These are phyloP conservation scores for Gymnorhina tibicen DNA, from an alignment of 2,113 vertebrate species.

Conservation along the genomic window DNA sequence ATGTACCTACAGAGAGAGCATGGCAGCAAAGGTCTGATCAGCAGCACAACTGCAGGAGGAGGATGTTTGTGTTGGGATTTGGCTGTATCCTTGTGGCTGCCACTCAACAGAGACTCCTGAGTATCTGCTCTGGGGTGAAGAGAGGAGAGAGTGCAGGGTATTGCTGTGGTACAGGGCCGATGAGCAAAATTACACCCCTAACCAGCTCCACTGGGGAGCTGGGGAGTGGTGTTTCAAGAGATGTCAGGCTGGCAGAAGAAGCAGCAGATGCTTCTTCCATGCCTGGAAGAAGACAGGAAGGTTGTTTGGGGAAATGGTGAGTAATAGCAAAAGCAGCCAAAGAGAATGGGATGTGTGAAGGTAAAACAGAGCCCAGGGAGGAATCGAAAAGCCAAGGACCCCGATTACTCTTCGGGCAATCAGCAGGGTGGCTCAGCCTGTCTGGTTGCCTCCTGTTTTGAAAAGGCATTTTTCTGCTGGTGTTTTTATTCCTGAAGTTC, in stretches of 20 bases:
- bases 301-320: neutral
- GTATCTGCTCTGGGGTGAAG: neutral
- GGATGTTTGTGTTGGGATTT: neutral
- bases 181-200: neutral
- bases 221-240: neutral
- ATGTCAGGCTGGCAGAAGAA: neutral
- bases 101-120: neutral
- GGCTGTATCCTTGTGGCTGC: neutral
- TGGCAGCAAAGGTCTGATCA: neutral
- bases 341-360: neutral
- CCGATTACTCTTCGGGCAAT: neutral
- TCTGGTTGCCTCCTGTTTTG: neutral
- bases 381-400: neutral
- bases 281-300: neutral
- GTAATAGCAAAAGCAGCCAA: neutral
- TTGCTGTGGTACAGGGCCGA: accelerated
- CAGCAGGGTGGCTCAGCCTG: neutral
- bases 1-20: neutral
- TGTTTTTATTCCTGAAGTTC: neutral
- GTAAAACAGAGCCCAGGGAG: neutral
- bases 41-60: neutral
- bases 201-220: neutral
- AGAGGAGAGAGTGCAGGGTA: neutral
- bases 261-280: conserved; percentile 17
- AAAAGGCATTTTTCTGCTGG: neutral